phyloP scores from a whole-genome alignment of 2,797 vertebrate species.

The Otolemur crassicaudatus region DNA sequence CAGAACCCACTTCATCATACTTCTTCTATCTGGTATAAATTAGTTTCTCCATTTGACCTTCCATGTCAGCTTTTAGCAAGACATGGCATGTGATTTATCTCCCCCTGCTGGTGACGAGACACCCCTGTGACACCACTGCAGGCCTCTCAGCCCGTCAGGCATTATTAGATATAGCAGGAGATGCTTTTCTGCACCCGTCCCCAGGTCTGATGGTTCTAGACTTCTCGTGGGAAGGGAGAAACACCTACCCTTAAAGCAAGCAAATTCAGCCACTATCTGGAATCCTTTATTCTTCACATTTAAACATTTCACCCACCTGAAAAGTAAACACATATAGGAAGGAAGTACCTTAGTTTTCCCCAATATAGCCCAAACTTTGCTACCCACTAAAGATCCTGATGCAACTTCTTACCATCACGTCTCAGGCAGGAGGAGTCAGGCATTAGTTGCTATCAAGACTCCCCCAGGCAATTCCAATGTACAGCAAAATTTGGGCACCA shows the following conservation, averaged over 20 bases:
- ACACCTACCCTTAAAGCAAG: neutral
- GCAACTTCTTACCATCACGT: too few species aligned
- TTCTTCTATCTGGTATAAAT: neutral
- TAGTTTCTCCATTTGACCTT: neutral
- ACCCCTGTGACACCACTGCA: neutral
- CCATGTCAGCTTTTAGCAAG: neutral
- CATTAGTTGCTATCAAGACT: neutral
- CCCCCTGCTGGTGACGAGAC: neutral
- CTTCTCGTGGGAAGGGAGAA: neutral
- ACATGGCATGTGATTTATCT: neutral
- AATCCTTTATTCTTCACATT: neutral
- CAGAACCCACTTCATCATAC: neutral
- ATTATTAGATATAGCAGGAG: neutral
- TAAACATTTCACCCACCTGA: neutral
- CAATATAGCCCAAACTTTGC: neutral
- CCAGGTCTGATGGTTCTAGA: neutral
- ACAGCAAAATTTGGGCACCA: neutral
- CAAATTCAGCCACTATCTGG: neutral
- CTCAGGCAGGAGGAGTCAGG: neutral
- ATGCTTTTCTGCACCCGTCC: neutral
- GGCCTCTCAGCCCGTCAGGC: neutral
- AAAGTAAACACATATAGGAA: neutral
- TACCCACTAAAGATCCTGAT: neutral
- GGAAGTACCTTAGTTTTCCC: neutral
- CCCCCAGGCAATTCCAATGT: neutral